phyloP scores from a whole-genome alignment of 2,113 vertebrate species.

The Hippocampus barbouri region DNA sequence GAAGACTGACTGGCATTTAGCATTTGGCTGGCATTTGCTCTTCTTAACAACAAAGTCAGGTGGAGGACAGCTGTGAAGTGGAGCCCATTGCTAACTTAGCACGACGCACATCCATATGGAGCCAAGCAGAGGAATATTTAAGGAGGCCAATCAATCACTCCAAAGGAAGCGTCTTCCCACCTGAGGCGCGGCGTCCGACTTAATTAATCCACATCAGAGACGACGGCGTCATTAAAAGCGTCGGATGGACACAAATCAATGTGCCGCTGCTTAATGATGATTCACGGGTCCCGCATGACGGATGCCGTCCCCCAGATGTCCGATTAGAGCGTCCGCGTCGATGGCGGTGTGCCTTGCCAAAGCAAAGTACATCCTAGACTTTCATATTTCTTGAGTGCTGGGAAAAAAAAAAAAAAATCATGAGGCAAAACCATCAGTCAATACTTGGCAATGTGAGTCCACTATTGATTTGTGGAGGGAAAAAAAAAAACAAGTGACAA shows the following conservation, averaged over 20 bases:
- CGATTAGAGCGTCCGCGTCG: slow-evolving; percentile 35
- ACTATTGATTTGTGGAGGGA: slow-evolving; percentile 20
- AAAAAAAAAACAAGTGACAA: slow-evolving; percentile 25
- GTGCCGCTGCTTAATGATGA: slow-evolving; percentile 40
- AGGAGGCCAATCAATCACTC: slow-evolving; percentile 6
- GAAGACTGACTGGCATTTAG: slow-evolving; percentile 57
- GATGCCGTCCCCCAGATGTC: slow-evolving; percentile 39
- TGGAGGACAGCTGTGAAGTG: slow-evolving; percentile 34
- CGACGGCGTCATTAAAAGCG: slow-evolving; percentile 24
- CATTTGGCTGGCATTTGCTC: slow-evolving; percentile 57
- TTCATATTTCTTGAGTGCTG: slow-evolving; percentile 29
- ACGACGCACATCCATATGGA: slow-evolving; percentile 12
- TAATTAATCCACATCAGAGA: slow-evolving; percentile 6
- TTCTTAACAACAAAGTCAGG: slow-evolving; percentile 56
- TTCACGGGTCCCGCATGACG: slow-evolving; percentile 29
- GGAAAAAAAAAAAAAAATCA: not conserved
- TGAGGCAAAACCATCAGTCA: slow-evolving; percentile 19
- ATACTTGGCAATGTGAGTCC: slow-evolving; percentile 33
- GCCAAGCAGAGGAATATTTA: slow-evolving; percentile 3
- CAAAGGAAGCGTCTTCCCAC: not conserved
- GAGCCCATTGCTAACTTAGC: slow-evolving; percentile 27
- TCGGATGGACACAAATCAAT: slow-evolving; percentile 51
- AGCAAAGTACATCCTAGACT: slow-evolving; percentile 24
- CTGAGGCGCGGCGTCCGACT: not conserved
- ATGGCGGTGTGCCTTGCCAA: slow-evolving; percentile 20